These are phyloP conservation scores for Eupithecia dodoneata DNA, from an alignment of 2,888 invertebrate genomes.

Conservation along the genomic window DNA sequence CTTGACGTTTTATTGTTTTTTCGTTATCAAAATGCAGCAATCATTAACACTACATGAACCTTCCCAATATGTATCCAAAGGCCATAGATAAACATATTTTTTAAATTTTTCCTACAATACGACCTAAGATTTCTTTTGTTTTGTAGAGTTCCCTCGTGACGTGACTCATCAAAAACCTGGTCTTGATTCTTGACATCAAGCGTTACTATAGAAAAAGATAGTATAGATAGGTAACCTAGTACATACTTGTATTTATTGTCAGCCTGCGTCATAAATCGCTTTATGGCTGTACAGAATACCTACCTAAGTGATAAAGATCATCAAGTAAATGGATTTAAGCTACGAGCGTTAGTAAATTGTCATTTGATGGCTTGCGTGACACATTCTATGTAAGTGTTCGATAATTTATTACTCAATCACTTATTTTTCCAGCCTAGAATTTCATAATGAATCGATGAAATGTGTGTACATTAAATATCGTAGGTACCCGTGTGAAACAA, in stretches of 20 bases:
- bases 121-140: not conserved
- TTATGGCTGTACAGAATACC: not conserved
- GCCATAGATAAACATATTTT: too few species aligned
- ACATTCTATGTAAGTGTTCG: not conserved
- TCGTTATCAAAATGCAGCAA: too few species aligned
- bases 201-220: not conserved
- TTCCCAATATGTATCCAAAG: too few species aligned
- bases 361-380: constrained; percentile 16
- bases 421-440: constrained; percentile 4
- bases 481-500: not conserved
- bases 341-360: constrained; percentile 11
- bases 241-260: not conserved
- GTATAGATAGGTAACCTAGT: not conserved
- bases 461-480: not conserved
- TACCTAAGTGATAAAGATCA: not conserved
- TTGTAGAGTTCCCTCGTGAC: not conserved
- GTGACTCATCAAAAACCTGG: not conserved
- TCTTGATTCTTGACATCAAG: constrained; percentile 1
- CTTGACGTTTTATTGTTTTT: too few species aligned
- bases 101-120: too few species aligned
- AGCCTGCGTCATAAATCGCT: not conserved
- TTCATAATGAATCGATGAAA: not conserved
- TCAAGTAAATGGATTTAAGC: not conserved
- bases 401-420: not conserved
- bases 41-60: too few species aligned